These are phyloP conservation scores for Agriopis marginaria DNA, from an alignment of 2,888 invertebrate genomes.

Conservation along the genomic window DNA sequence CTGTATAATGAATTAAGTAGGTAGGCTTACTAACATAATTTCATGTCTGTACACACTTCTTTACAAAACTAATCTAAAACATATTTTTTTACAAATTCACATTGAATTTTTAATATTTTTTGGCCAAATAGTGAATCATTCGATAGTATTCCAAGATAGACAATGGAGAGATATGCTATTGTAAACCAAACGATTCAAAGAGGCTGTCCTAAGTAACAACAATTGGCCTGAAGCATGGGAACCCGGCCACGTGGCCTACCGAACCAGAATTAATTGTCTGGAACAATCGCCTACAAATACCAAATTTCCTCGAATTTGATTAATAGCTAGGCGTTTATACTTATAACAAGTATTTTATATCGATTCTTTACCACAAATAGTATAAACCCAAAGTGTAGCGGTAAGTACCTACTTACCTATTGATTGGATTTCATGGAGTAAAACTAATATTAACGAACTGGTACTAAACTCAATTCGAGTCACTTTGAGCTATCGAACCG, in stretches of 20 bases:
- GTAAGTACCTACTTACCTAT: too few relatives aligned
- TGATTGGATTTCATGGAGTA: too few relatives aligned
- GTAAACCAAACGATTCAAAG: conserved; percentile 10
- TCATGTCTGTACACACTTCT: too few relatives aligned
- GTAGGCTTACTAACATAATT: too few relatives aligned
- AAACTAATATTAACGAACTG: too few relatives aligned
- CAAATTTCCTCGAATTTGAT: background rate
- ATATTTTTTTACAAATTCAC: too few relatives aligned
- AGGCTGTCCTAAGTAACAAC: conserved; percentile 27
- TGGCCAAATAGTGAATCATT: background rate
- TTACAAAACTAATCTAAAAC: too few relatives aligned
- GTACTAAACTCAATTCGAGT: too few relatives aligned
- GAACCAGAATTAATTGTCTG: conserved; percentile 19
- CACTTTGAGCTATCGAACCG: too few relatives aligned
- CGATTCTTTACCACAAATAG: background rate
- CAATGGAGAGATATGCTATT: background rate
- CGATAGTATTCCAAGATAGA: background rate
- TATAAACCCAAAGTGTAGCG: too few relatives aligned
- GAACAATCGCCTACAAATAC: conserved; percentile 8
- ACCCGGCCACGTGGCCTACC: conserved; percentile 13
- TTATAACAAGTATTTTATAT: background rate
- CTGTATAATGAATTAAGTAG: too few relatives aligned
- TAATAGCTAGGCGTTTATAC: background rate
- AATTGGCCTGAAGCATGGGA: conserved; percentile 19
- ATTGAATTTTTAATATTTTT: too few relatives aligned